A percentile compares a stretch with the other conserved stretches of the same genome.
Conservation (phyloP, 2,888 invertebrate genomes). For the Apomyelois bistriatella region DNA sequence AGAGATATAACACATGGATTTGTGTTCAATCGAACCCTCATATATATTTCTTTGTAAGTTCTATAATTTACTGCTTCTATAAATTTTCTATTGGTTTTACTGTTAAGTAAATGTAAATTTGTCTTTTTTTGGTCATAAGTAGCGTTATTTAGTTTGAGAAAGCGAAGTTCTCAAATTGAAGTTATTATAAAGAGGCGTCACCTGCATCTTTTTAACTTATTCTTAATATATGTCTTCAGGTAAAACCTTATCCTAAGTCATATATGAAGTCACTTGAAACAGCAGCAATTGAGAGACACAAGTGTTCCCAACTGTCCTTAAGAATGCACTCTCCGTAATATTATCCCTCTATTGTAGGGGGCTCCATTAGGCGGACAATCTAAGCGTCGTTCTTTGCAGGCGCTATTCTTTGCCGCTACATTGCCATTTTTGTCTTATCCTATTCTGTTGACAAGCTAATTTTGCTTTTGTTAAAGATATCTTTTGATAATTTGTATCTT, state of each 20-base stretch:
- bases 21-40: too few species aligned
- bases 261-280: conserved; percentile 1
- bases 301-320: conserved; percentile 5
- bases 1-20: too few species aligned
- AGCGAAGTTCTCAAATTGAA: too few species aligned
- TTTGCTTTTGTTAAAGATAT: background rate
- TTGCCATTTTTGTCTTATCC: background rate
- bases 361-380: conserved; percentile 5
- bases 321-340: conserved; percentile 9
- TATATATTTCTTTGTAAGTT: too few species aligned
- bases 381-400: conserved; percentile 6
- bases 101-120: too few species aligned
- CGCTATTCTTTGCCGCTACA: background rate
- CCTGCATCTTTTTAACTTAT: too few species aligned
- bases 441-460: background rate
- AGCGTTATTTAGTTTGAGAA: too few species aligned
- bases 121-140: too few species aligned
- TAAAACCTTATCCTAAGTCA: background rate
- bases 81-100: too few species aligned
- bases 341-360: conserved; percentile 7
- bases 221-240: background rate
- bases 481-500: background rate
- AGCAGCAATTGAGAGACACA: conserved; percentile 1
- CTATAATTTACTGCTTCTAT: too few species aligned
- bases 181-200: too few species aligned